phyloP scores from a whole-genome alignment of 64 coral and sea anemone genomes.

The Cladopsammia gracilis region DNA sequence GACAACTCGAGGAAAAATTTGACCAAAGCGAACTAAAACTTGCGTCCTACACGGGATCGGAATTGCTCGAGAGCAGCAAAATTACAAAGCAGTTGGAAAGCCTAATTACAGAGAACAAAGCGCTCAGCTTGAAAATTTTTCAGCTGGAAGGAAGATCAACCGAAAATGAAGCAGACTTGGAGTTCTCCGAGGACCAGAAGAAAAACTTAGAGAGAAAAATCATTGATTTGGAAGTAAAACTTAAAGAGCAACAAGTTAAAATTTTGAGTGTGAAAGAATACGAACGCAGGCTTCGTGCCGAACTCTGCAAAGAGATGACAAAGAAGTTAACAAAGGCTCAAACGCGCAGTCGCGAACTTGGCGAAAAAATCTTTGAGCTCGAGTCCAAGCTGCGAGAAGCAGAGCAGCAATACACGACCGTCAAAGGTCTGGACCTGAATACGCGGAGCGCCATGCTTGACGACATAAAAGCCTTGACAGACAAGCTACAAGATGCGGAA shows the following conservation, averaged over 20 bases:
- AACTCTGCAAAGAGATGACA: conserved; percentile 58
- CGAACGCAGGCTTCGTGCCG: conserved; percentile 47
- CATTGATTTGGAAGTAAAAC: conserved; percentile 27
- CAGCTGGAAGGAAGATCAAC: conserved; percentile 24
- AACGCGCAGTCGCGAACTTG: conserved; percentile 18
- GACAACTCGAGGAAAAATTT: conserved; percentile 46
- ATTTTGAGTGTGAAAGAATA: conserved; percentile 45
- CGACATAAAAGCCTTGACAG: conserved; percentile 19
- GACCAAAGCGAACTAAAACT: conserved; percentile 45
- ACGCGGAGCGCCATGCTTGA: conserved; percentile 17
- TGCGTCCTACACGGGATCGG: conserved; percentile 21
- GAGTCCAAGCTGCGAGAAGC: conserved; percentile 53
- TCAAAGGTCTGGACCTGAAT: conserved; percentile 29
- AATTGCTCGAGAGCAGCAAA: conserved; percentile 52
- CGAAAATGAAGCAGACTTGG: conserved; percentile 11
- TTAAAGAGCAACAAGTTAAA: conserved; percentile 56
- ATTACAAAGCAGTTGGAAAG: conserved; percentile 38
- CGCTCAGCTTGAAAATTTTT: conserved; percentile 7
- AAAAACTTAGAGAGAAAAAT: conserved; percentile 68
- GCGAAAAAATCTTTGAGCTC: conserved; percentile 34
- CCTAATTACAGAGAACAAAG: conserved; percentile 55
- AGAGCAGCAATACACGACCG: conserved; percentile 34
- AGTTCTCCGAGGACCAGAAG: conserved; percentile 16
- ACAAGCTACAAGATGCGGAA: conserved; percentile 49
- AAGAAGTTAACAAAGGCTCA: conserved; percentile 36